These are phyloP conservation scores for Gymnothorax reevesii DNA, from an alignment of 2,797 vertebrate genomes.

Conservation along the genomic window DNA sequence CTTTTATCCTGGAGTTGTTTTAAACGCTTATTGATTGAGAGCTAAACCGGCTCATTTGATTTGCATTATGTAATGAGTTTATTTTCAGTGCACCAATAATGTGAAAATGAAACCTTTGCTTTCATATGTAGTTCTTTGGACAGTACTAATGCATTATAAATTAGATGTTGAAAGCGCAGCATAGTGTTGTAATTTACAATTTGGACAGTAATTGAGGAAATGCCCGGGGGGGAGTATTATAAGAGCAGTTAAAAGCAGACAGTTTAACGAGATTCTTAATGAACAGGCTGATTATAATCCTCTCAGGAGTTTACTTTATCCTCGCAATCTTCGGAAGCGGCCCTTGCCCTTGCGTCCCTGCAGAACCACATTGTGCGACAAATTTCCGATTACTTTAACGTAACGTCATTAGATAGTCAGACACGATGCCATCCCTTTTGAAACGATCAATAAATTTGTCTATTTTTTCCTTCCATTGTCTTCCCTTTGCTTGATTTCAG, in stretches of 20 bases:
- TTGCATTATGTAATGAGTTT: not conserved
- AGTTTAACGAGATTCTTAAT: not conserved
- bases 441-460: constrained; percentile 27
- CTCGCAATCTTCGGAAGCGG: not conserved
- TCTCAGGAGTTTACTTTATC: not conserved
- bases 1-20: not conserved
- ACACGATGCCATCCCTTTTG: not conserved
- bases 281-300: not conserved
- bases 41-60: not conserved
- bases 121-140: not conserved
- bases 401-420: not conserved
- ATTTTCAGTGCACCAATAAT: not conserved
- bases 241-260: not conserved
- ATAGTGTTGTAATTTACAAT: not conserved
- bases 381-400: not conserved
- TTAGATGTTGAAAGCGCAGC: not conserved
- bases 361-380: not conserved
- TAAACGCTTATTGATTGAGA: not conserved
- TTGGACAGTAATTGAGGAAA: not conserved
- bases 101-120: not conserved
- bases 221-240: not conserved
- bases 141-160: not conserved
- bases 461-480: not conserved
- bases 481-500: constrained; percentile 7
- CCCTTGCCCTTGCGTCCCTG: not conserved